These are phyloP conservation scores for Drosophila algonquin DNA, from an alignment of 2,888 invertebrate genomes.

Conservation along the genomic window DNA sequence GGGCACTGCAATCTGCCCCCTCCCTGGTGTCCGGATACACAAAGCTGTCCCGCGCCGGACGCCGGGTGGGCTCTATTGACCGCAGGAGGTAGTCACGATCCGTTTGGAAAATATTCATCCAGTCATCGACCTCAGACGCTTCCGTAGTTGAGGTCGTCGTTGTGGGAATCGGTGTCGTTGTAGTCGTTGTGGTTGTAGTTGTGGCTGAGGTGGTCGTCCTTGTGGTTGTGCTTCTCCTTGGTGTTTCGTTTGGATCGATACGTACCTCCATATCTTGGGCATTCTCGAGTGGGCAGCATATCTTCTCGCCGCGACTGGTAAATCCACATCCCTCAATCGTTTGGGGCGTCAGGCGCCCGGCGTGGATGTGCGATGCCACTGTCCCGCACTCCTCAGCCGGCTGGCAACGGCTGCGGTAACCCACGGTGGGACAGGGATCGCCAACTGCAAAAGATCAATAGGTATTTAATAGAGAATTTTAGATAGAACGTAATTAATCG, in stretches of 20 bases:
- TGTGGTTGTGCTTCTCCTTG: not conserved
- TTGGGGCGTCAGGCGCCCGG: constrained; percentile 21
- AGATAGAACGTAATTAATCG: no score
- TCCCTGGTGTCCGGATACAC: constrained; percentile 4
- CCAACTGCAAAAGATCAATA: constrained; percentile 48
- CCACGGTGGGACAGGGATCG: constrained; percentile 58
- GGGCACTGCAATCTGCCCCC: constrained; percentile 48
- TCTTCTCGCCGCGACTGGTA: constrained; percentile 55
- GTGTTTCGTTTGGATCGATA: not conserved
- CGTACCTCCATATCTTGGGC: constrained; percentile 10
- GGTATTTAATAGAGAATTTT: not conserved
- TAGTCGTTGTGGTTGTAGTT: not conserved
- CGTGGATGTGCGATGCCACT: constrained; percentile 32
- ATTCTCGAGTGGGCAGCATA: constrained; percentile 56
- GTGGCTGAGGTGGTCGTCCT: not conserved
- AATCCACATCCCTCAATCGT: constrained; percentile 51
- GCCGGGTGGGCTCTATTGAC: not conserved
- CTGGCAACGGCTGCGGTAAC: constrained; percentile 61
- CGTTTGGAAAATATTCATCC: constrained; percentile 64
- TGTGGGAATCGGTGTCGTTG: constrained; percentile 8
- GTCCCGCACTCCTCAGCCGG: constrained; percentile 43
- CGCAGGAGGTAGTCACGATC: constrained; percentile 43
- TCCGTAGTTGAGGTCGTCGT: constrained; percentile 15
- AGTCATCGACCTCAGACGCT: constrained; percentile 9
- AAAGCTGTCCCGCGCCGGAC: constrained; percentile 3